Evolutionary conservation across 2,797 vertebrate genomes (phyloP).

Genomic region (Chromobotia macracanthus): DNA sequence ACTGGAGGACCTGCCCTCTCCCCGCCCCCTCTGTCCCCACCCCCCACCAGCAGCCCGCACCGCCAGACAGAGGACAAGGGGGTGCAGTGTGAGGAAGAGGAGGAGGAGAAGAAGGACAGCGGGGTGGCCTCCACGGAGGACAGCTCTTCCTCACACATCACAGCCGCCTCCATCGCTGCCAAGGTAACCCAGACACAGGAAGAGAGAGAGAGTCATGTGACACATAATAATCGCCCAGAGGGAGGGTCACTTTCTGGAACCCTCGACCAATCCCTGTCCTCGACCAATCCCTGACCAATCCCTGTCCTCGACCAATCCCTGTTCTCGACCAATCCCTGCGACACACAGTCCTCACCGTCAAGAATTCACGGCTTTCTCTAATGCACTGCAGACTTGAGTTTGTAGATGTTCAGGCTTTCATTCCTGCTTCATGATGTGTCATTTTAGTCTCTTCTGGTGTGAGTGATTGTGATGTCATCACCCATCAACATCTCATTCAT

Average conservation of each 20-base stretch:
- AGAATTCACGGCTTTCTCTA: no score
- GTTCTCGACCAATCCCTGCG: no score
- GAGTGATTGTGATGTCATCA: background rate
- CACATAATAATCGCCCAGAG: no score
- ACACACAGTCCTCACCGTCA: no score
- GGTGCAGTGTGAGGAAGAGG: constrained; percentile 97
- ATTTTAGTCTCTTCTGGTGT: no score
- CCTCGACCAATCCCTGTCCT: no score
- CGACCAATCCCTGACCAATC: no score
- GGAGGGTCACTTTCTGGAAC: no score
- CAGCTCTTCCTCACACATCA: constrained; percentile 97
- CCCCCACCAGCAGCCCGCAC: constrained; percentile 89
- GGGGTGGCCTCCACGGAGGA: constrained; percentile 98
- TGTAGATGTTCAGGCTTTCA: background rate
- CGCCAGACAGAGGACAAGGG: constrained; percentile 98
- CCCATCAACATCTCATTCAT: background rate
- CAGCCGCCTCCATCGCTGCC: constrained; percentile 94
- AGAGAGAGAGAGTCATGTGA: constrained; percentile 10
- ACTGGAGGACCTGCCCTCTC: constrained; percentile 96
- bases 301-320: no score
- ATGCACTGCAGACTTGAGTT: no score
- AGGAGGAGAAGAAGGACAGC: constrained; percentile 98
- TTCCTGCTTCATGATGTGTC: background rate
- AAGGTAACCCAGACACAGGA: constrained; percentile 81
- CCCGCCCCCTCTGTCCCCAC: constrained; percentile 96